These are phyloP conservation scores for Dryomyza anilis DNA, from an alignment of 2,888 invertebrate species.

Conservation along the genomic window DNA sequence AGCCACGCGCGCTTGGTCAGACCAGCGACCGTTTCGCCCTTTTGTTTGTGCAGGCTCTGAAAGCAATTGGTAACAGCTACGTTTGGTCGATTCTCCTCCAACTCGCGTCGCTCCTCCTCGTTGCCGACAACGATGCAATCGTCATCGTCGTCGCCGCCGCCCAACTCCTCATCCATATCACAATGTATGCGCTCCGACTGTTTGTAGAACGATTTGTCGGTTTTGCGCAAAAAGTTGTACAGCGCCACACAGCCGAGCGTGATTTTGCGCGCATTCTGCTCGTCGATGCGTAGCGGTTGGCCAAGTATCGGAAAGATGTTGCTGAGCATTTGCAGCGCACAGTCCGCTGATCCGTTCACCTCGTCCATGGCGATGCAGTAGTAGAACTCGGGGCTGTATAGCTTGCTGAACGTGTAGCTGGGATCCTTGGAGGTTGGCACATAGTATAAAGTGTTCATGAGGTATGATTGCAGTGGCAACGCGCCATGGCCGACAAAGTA, in stretches of 20 bases:
- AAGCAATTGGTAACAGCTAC: conserved; percentile 52
- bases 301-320: conserved; percentile 57
- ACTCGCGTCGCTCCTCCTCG: conserved; percentile 52
- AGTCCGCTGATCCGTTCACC: conserved; percentile 44
- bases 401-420: conserved; percentile 35
- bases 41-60: conserved; percentile 47
- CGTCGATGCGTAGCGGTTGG: conserved; percentile 53
- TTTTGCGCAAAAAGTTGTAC: conserved; percentile 57
- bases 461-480: conserved; percentile 51
- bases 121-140: conserved; percentile 51
- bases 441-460: conserved; percentile 46
- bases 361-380: conserved; percentile 45
- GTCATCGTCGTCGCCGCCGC: conserved; percentile 52
- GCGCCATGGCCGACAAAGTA: conserved; percentile 51
- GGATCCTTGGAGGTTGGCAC: conserved; percentile 36
- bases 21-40: conserved; percentile 50
- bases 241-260: conserved; percentile 56
- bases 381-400: conserved; percentile 34
- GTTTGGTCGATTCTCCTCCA: conserved; percentile 53
- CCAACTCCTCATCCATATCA: conserved; percentile 33
- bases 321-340: conserved; percentile 52
- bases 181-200: conserved; percentile 45
- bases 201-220: conserved; percentile 50
- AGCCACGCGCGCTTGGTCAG: conserved; percentile 49
- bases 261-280: conserved; percentile 54